Evolutionary conservation across 2,113 vertebrate species (phyloP).

Genomic region (Piaya cayana): DNA sequence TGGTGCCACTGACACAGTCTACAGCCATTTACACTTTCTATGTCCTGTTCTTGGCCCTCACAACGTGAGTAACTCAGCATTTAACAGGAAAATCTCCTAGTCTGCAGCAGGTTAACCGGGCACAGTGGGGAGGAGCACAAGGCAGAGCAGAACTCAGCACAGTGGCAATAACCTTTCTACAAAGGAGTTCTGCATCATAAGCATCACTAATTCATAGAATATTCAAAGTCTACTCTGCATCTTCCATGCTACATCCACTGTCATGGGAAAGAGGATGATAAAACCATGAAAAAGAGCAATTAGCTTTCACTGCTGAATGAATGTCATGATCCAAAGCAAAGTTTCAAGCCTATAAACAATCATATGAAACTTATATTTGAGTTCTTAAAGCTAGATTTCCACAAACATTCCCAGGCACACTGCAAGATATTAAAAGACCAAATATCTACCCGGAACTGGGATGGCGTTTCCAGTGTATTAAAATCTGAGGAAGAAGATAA

Average conservation of each 20-base stretch:
- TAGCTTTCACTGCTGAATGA: background rate
- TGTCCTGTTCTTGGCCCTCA: background rate
- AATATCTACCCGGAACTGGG: constrained; percentile 88
- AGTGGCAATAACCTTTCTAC: background rate
- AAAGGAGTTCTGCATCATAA: background rate
- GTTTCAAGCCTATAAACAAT: constrained; percentile 3
- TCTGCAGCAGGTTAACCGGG: background rate
- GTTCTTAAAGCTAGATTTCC: background rate
- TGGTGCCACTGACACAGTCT: background rate
- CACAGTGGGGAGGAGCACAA: background rate
- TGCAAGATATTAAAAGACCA: background rate
- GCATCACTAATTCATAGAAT: background rate
- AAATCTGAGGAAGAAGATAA: constrained; percentile 91
- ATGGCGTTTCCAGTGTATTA: constrained; percentile 87
- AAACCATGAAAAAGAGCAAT: background rate
- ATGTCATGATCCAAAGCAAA: background rate
- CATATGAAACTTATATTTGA: background rate
- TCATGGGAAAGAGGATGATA: background rate
- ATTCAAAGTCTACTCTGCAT: background rate
- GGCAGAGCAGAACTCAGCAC: background rate
- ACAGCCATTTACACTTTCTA: background rate
- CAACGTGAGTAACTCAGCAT: background rate
- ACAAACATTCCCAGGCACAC: background rate
- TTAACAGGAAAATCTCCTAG: background rate
- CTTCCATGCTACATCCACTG: background rate